Conservation (phyloP, 1,140 invertebrate species). For the Brachionus asplanchnoidis region DNA sequence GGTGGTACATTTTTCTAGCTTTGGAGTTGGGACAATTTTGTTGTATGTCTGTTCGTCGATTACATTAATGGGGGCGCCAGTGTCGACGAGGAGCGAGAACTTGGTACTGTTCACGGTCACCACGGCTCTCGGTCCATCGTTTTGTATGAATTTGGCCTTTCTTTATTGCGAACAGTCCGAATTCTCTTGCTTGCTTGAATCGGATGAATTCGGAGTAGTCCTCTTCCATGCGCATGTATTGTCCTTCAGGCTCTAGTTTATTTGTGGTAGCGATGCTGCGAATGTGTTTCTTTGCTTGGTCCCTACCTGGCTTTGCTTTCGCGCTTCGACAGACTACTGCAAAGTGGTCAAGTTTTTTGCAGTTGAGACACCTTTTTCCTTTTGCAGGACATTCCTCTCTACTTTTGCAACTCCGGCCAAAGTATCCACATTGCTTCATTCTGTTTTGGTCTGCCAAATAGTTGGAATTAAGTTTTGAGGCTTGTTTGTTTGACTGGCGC, state of each 20-base stretch:
- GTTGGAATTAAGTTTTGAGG: background rate
- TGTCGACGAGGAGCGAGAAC: background rate
- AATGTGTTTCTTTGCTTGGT: background rate
- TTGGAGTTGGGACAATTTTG: background rate
- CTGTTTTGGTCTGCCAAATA: background rate
- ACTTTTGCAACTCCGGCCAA: background rate
- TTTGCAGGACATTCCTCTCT: background rate
- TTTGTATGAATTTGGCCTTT: background rate
- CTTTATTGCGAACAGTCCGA: background rate
- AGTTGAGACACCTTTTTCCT: background rate
- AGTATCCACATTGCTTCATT: background rate
- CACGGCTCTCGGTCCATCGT: background rate
- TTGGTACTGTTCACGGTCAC: background rate
- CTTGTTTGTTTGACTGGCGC: background rate
- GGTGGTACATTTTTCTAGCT: background rate
- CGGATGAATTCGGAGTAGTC: background rate
- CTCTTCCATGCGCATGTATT: background rate
- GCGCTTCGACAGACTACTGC: background rate
- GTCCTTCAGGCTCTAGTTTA: background rate
- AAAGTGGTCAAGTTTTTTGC: background rate
- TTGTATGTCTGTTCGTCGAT: conserved; percentile 9
- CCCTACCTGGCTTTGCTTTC: background rate
- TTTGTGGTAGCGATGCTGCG: background rate
- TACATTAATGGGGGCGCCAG: background rate
- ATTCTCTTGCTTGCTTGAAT: background rate